Conservation (phyloP, 2,797 vertebrate genomes). For the Argyrosomus regius region DNA sequence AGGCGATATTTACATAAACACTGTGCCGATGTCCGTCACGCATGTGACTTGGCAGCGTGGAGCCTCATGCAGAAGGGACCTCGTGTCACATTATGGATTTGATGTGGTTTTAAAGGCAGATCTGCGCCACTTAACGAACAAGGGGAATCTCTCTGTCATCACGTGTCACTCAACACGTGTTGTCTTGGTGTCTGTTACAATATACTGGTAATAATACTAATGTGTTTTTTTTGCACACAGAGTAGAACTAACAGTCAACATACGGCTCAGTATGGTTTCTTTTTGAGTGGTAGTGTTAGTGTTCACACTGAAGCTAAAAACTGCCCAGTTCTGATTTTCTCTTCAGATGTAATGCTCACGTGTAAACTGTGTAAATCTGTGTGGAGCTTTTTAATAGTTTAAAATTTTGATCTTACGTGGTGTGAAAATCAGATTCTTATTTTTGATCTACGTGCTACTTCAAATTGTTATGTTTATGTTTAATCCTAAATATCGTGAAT, state of each 20-base stretch:
- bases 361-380: too few species aligned
- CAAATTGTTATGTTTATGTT: neutral
- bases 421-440: neutral
- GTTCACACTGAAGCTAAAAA: too few species aligned
- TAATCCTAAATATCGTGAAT: neutral
- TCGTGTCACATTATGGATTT: neutral
- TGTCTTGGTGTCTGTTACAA: neutral
- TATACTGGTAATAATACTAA: neutral
- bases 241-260: neutral
- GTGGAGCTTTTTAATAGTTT: too few species aligned
- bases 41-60: slow-evolving; percentile 41
- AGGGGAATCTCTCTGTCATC: slow-evolving; percentile 6
- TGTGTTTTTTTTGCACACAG: neutral
- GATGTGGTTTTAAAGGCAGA: slow-evolving; percentile 13
- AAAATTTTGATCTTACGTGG: neutral
- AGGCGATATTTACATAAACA: slow-evolving; percentile 65
- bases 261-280: neutral
- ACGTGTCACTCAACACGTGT: neutral
- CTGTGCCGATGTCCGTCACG: slow-evolving; percentile 39
- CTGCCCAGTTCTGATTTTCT: too few species aligned
- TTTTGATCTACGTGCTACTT: neutral
- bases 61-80: slow-evolving; percentile 14
- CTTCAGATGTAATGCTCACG: too few species aligned
- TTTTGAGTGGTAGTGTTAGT: neutral
- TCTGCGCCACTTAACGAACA: neutral